Evolutionary conservation across 2,888 invertebrate species (phyloP).

Genomic region (Andrena fulva): DNA sequence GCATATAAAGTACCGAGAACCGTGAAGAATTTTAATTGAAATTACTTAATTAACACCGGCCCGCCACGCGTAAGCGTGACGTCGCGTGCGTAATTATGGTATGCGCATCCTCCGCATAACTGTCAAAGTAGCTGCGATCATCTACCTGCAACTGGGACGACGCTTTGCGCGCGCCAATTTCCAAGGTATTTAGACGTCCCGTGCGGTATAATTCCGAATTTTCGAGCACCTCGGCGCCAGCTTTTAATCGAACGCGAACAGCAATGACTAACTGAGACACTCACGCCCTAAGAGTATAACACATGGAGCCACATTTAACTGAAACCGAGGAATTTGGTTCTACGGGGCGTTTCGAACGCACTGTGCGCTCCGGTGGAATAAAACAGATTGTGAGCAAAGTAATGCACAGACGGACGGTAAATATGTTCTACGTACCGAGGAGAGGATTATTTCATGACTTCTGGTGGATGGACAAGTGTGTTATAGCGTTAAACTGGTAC

Average conservation of each 20-base stretch:
- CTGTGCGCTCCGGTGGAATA: background rate
- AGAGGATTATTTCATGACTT: background rate
- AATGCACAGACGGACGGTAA: too few species aligned
- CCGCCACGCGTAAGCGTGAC: slow-evolving; percentile 29
- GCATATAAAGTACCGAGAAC: slow-evolving; percentile 58
- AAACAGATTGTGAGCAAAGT: background rate
- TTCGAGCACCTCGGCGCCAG: slow-evolving; percentile 3
- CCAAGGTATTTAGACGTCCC: slow-evolving; percentile 45
- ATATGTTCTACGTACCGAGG: background rate
- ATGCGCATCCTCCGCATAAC: slow-evolving; percentile 40
- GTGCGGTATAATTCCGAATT: slow-evolving; percentile 28
- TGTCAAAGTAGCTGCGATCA: slow-evolving; percentile 55
- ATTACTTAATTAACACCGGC: slow-evolving; percentile 76
- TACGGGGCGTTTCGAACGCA: background rate
- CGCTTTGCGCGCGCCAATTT: slow-evolving; percentile 40
- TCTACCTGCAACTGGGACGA: slow-evolving; percentile 13
- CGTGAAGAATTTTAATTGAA: slow-evolving; percentile 78
- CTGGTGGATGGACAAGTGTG: background rate
- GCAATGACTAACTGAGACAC: slow-evolving; percentile 28
- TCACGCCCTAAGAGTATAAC: background rate
- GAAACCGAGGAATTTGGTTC: background rate
- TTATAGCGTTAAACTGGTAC: background rate
- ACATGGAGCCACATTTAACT: too few species aligned
- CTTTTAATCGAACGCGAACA: slow-evolving; percentile 36
- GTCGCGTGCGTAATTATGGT: slow-evolving; percentile 45